Base-by-base conservation (phyloP, 2,797 vertebrate species). In the Sebastolobus alascanus region DNA sequence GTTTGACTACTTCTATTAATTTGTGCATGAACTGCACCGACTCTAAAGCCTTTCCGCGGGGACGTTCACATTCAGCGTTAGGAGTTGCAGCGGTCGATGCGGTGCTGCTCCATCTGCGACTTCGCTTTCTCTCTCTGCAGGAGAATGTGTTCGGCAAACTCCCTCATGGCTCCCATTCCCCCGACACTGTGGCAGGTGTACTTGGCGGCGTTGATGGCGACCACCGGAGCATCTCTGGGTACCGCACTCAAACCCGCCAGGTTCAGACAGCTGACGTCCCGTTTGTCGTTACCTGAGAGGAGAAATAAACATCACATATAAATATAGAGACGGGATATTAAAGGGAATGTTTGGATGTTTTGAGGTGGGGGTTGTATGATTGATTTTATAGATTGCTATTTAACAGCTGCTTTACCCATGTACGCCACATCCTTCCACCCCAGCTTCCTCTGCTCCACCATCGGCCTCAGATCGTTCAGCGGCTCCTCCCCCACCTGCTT, bases 371-470 rank as follows among this genome's bases (percentile, higher is more conserved):
- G 13, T 40, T 40, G 38, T 40, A 13, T 40, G 38, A 40, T 40
- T 40, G 12, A 40, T 14, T 14, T 40, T 12, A 40, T 40, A 29
- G 29, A 29, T 54, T 13, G 5, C 38, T 3, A 38, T 13, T 54
- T 6, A 58, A 58, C 3, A 11, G 25, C 33, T 33, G 29, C 9
- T 40, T 92, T 58, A 99, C 98, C 98, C 88, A 99, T 95, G 77
- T 96, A 99, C 0, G 98, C 97, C 8, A 99, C 95, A 59, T 99
- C 95, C 79, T 96, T 97, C 98, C 98, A 98, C 64, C 82, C 87
- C 67, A 99, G 87, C 1, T 86, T 68, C 89, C 85, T 93, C 60
- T 95, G 18, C 76, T 93, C 71, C 79, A 96, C 86, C 74, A 96
- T 87, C 0, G 66, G 50, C 20, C 95, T 82, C 43, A 99, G 75